phyloP scores from a whole-genome alignment of 2,797 vertebrate species.

The Enteromius radiatus region DNA sequence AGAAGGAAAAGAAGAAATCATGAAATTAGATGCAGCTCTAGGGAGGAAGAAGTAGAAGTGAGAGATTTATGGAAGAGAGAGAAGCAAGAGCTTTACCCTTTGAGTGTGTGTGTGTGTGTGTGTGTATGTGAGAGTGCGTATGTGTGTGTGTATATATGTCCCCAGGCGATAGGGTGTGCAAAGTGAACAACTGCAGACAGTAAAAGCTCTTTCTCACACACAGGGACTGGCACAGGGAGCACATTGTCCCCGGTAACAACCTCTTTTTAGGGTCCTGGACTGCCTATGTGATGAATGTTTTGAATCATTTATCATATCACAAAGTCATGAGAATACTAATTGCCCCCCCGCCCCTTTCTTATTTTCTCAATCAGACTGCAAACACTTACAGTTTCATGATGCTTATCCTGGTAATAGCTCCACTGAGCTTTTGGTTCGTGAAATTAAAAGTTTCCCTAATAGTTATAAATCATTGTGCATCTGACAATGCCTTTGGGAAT shows the following conservation, averaged over 20 bases:
- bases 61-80: slow-evolving; percentile 46
- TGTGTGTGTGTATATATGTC: slow-evolving; percentile 16
- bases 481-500: not conserved
- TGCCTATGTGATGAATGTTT: not conserved
- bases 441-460: slow-evolving; percentile 6
- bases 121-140: too few species aligned
- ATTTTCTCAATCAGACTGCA: not conserved
- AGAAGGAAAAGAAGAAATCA: slow-evolving; percentile 42
- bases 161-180: slow-evolving; percentile 7
- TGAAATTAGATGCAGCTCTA: slow-evolving; percentile 47
- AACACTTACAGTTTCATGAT: not conserved
- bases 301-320: not conserved
- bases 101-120: not conserved
- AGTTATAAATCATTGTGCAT: not conserved
- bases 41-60: slow-evolving; percentile 27
- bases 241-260: not conserved
- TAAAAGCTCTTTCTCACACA: slow-evolving; percentile 15
- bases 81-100: slow-evolving; percentile 33
- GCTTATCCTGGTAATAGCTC: not conserved
- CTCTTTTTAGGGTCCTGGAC: not conserved
- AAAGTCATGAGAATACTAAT: not conserved
- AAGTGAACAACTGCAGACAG: slow-evolving; percentile 25
- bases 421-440: not conserved
- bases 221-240: not conserved
- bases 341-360: too few species aligned